Base-by-base conservation (phyloP, 2,797 vertebrate species). In the Melanotaenia maccullochi region DNA sequence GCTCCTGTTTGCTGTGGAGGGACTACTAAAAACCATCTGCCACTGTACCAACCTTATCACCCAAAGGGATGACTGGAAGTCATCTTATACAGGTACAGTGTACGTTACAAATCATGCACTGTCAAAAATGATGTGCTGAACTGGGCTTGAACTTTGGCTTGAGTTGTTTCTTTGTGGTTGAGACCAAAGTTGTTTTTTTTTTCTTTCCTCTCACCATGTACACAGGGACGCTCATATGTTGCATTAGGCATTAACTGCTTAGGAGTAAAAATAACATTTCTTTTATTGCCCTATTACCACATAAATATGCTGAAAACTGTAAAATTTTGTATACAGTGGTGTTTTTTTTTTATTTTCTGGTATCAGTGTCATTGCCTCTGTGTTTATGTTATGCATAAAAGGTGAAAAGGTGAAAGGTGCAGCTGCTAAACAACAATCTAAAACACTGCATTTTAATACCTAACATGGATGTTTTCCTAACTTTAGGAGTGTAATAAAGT, bases 51-150 rank as follows among this genome's bases (percentile, higher is more conserved):
- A 81, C 74, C 79, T 61, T 87, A 85, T 85, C 85, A 75, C 78
- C 74, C 52, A 90, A 87, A 78, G 85, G 88, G 85, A 87, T 94
- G 94, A 89, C 78, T 91, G 86, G 85, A 78, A 88, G 75, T 78
- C 81, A 76, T 86, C 86, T 76, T 63, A 78, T 92, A 91, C 81
- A 94, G 92, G 93, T 94, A 94, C 49, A 73, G 73, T 80, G 22
- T 33, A 24, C 16, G 30, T 33, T 60, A 40, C 22, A 68, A 44
- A 67, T 59, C 24, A 42, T 36, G 24, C 38, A 68, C 3, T 65
- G 25, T 38, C n/a, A 51, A 28, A 36, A 32, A 49, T 4, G 14
- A 1, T 72, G 16, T 58, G 16, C 52, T 32, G 25, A 54, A 2
- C 3, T 51, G 16, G 11, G 24, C 12, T 13, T 66, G 8, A 24